phyloP scores from a whole-genome alignment of 2,113 vertebrate species.

The Lasiurus borealis region DNA sequence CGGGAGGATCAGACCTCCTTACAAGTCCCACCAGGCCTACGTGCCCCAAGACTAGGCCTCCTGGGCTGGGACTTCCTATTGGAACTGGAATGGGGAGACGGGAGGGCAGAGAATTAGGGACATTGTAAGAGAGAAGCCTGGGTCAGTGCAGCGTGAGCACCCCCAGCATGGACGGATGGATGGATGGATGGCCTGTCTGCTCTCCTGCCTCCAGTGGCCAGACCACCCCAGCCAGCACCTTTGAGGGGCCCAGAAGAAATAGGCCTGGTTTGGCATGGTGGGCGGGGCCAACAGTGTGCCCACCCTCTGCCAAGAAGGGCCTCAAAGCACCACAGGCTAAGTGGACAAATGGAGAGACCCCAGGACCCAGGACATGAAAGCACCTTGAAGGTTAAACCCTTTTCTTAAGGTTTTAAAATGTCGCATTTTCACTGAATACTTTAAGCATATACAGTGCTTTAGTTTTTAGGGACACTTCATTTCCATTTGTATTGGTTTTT shows the following conservation, averaged over 20 bases:
- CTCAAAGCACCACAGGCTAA: background rate
- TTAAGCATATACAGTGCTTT: background rate
- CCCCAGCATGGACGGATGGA: background rate
- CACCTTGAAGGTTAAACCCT: background rate
- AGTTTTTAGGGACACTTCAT: background rate
- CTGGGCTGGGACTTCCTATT: background rate
- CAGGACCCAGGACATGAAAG: background rate
- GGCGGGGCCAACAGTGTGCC: accelerated
- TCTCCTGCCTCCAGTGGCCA: background rate
- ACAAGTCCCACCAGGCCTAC: background rate
- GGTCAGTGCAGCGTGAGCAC: background rate
- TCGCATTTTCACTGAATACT: background rate
- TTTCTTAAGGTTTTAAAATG: background rate
- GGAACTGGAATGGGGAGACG: background rate
- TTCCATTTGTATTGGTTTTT: background rate
- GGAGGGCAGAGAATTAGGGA: background rate
- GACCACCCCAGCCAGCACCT: accelerated
- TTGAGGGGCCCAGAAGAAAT: background rate
- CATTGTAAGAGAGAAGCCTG: background rate
- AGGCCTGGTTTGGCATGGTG: background rate
- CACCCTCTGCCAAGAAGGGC: background rate
- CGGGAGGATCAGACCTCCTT: background rate
- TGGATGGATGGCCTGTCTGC: background rate
- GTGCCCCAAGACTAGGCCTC: background rate
- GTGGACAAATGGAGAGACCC: too few relatives aligned